A percentile compares a stretch with the other conserved stretches of the same genome.
These are phyloP conservation scores for Harpagoxenus sublaevis DNA, from an alignment of 2,888 invertebrate genomes.

Conservation along the genomic window DNA sequence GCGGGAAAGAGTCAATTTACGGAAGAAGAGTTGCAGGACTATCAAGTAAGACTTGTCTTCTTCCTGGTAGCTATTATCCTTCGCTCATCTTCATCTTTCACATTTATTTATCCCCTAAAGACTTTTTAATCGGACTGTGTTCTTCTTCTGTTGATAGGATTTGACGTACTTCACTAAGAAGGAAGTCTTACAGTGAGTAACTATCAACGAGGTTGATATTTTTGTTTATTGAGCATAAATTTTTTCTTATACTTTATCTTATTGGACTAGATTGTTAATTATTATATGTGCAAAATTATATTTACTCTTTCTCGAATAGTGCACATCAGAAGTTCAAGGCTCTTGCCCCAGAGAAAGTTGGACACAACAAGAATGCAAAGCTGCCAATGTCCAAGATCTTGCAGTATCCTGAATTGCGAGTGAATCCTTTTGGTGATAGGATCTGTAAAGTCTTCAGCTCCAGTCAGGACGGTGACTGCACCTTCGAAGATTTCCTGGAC, in stretches of 20 bases:
- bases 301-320: slow-evolving; percentile 86
- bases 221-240: slow-evolving; percentile 51
- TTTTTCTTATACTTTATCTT: background rate
- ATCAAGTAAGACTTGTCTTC: slow-evolving; percentile 89
- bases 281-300: background rate
- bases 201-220: background rate
- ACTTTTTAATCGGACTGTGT: background rate
- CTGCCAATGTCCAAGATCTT: slow-evolving; percentile 94
- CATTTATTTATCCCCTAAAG: slow-evolving; percentile 15
- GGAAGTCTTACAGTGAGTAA: slow-evolving; percentile 95
- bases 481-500: slow-evolving; percentile 98
- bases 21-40: slow-evolving; percentile 96
- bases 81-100: background rate
- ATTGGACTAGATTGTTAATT: slow-evolving; percentile 8
- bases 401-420: slow-evolving; percentile 94
- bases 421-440: slow-evolving; percentile 96
- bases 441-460: slow-evolving; percentile 97
- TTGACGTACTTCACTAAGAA: slow-evolving; percentile 97
- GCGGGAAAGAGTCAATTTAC: slow-evolving; percentile 94
- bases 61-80: background rate
- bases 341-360: slow-evolving; percentile 95
- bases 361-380: slow-evolving; percentile 95
- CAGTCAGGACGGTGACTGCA: slow-evolving; percentile 95
- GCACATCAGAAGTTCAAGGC: slow-evolving; percentile 96
- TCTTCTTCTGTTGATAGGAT: slow-evolving; percentile 89